phyloP scores from a whole-genome alignment of 2,797 vertebrate genomes.

The Parauchenoglanis punctatus region DNA sequence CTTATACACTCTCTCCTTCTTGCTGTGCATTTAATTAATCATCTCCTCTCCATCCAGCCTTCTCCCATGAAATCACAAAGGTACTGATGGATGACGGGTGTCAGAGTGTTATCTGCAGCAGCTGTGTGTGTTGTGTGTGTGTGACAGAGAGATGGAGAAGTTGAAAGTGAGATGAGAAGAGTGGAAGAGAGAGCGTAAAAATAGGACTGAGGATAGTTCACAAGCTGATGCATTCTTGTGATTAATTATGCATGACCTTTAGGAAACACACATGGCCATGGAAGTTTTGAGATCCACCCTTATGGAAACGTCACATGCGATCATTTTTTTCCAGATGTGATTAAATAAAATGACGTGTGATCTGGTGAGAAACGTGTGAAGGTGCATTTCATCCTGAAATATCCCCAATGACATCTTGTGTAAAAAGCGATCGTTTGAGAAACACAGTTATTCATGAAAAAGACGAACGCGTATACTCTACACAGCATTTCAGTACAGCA shows the following conservation, averaged over 20 bases:
- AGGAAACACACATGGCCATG: background rate
- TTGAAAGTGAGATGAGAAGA: constrained; percentile 3
- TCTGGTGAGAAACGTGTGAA: background rate
- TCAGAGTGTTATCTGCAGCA: constrained; percentile 39
- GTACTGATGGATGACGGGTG: constrained; percentile 49
- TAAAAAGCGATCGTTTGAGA: background rate
- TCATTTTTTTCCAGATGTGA: background rate
- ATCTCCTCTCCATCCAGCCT: background rate
- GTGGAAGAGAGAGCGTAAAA: constrained; percentile 11
- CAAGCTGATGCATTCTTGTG: background rate
- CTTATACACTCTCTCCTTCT: background rate
- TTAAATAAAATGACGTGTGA: background rate
- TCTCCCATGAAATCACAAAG: constrained; percentile 21
- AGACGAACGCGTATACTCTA: background rate
- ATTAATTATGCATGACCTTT: constrained; percentile 19
- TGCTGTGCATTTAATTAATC: constrained; percentile 30
- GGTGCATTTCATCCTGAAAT: background rate
- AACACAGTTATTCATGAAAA: background rate
- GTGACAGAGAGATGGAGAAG: background rate
- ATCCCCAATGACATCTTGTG: background rate
- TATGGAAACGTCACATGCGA: too few species aligned
- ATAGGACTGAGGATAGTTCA: background rate
- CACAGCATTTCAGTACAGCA: background rate
- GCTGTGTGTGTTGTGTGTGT: constrained; percentile 35
- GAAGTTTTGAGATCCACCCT: background rate